Conservation (phyloP, 2,888 invertebrate species). For the Metellina segmentata region DNA sequence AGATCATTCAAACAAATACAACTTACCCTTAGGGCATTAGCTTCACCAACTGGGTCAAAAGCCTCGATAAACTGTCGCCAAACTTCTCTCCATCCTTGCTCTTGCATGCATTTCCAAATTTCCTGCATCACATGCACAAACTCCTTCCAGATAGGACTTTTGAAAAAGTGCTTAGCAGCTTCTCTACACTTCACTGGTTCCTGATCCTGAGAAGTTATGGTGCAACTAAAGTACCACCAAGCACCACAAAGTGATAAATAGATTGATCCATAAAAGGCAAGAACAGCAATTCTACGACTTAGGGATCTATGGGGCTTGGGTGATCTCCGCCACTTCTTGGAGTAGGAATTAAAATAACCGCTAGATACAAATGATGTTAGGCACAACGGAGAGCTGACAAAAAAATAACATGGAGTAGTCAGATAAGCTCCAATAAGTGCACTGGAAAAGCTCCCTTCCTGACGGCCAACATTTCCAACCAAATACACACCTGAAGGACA, state of each 20-base stretch:
- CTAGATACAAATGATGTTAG: conserved; percentile 82
- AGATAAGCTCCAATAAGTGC: conserved; percentile 88
- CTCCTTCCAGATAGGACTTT: conserved; percentile 92
- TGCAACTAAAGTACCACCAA: conserved; percentile 93
- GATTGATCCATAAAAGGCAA: conserved; percentile 85
- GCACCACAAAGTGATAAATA: conserved; percentile 89
- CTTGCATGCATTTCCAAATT: conserved; percentile 89
- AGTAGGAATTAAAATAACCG: conserved; percentile 87
- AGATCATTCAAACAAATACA: not conserved
- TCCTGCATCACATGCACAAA: conserved; percentile 85
- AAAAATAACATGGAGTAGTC: conserved; percentile 85
- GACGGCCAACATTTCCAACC: conserved; percentile 93
- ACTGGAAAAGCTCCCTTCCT: conserved; percentile 87
- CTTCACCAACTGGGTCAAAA: conserved; percentile 94
- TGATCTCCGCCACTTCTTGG: conserved; percentile 89
- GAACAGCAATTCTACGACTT: conserved; percentile 84
- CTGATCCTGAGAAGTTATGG: conserved; percentile 90
- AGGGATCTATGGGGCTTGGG: conserved; percentile 83
- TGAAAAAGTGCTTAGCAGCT: conserved; percentile 93
- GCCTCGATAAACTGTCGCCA: conserved; percentile 93
- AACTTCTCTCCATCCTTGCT: conserved; percentile 93
- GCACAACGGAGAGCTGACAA: conserved; percentile 65
- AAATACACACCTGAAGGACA: conserved; percentile 89
- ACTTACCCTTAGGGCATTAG: conserved; percentile 90
- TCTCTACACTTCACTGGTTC: conserved; percentile 90